A percentile compares a stretch with the other conserved stretches of the same genome.
These are phyloP conservation scores for Neocloeon triangulifer DNA, from an alignment of 1,140 invertebrate species.

Conservation along the genomic window DNA sequence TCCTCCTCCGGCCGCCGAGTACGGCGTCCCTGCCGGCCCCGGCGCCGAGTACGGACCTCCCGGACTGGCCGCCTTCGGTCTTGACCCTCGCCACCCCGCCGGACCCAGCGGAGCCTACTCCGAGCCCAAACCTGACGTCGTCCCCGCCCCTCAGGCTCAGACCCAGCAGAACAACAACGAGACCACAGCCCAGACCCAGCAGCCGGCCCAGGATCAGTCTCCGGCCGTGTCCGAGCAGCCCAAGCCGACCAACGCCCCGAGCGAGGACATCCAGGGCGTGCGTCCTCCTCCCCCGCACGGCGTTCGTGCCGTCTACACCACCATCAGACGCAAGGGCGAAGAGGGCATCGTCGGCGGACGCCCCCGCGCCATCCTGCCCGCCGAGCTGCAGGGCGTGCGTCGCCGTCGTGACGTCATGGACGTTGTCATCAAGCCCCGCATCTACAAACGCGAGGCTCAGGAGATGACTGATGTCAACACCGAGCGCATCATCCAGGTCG, in stretches of 20 bases:
- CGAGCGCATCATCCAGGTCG: constrained; percentile 72
- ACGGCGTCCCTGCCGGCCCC: constrained; percentile 13
- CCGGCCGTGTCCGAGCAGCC: constrained; percentile 5
- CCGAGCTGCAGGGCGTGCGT: constrained; percentile 39
- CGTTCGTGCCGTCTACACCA: constrained; percentile 44
- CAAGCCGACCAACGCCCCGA: constrained; percentile 7
- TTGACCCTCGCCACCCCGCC: constrained; percentile 53
- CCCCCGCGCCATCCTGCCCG: constrained; percentile 55
- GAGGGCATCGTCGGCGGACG: constrained; percentile 51
- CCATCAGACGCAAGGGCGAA: constrained; percentile 58
- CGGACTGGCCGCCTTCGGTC: constrained; percentile 48
- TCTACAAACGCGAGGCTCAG: constrained; percentile 67
- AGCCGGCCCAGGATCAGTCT: constrained; percentile 25
- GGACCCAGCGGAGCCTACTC: constrained; percentile 57
- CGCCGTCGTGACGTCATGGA: constrained; percentile 26
- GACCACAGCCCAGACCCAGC: constrained; percentile 28
- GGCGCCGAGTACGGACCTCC: constrained; percentile 44
- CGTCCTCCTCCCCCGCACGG: constrained; percentile 60
- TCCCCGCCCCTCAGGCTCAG: constrained; percentile 54
- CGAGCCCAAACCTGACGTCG: constrained; percentile 54
- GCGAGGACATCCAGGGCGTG: constrained; percentile 28
- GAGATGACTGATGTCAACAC: constrained; percentile 88
- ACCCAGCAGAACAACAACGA: constrained; percentile 13
- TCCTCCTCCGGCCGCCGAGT: constrained; percentile 1
- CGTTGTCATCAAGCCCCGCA: constrained; percentile 31